phyloP scores from a whole-genome alignment of 2,888 invertebrate genomes.

The Luperina testacea region DNA sequence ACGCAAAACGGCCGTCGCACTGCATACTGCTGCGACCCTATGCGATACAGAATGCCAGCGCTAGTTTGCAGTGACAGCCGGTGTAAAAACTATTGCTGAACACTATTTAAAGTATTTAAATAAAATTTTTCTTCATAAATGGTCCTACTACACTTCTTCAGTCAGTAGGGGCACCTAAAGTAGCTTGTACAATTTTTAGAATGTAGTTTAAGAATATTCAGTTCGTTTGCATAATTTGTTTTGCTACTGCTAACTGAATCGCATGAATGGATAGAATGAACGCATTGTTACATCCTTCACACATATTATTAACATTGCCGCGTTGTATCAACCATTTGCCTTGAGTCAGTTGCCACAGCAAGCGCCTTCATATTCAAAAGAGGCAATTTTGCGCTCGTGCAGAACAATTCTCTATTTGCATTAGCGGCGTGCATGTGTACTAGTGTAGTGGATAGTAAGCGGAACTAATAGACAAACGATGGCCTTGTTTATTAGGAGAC shows the following conservation, averaged over 20 bases:
- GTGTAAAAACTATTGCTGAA: neutral
- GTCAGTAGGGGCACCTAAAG: neutral
- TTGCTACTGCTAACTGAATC: conserved; percentile 21
- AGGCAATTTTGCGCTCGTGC: conserved; percentile 39
- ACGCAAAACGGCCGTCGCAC: neutral
- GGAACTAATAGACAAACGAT: conserved; percentile 24
- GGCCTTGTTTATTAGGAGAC: conserved; percentile 13
- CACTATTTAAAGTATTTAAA: neutral
- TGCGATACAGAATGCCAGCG: no score
- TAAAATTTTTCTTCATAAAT: no score
- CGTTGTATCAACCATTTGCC: conserved; percentile 35
- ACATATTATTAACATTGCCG: conserved; percentile 15
- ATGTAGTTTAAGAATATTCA: conserved; percentile 4
- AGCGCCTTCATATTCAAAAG: conserved; percentile 37
- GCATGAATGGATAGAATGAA: conserved; percentile 28
- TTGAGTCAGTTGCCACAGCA: conserved; percentile 25
- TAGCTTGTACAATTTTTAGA: neutral
- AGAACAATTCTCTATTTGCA: conserved; percentile 39
- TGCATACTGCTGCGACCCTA: neutral
- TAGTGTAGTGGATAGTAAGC: neutral
- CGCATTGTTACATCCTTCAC: conserved; percentile 42
- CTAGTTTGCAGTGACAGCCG: no score
- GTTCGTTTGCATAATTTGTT: conserved; percentile 36
- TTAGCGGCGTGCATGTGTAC: conserved; percentile 3
- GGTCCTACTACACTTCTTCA: neutral